Conservation (phyloP, 2,113 vertebrate genomes). For the Leiothrix lutea region DNA sequence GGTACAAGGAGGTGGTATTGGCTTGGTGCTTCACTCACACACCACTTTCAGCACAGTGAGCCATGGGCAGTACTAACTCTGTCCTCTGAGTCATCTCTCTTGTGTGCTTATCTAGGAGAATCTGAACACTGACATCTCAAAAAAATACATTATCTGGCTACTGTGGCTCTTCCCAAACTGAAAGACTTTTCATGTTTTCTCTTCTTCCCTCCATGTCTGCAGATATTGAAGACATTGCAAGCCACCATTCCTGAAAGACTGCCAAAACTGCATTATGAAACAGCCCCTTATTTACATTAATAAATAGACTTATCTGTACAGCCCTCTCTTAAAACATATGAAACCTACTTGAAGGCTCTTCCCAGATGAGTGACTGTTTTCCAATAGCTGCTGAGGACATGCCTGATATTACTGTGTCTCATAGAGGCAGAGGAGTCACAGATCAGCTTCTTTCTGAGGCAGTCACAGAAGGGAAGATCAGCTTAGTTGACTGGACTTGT, state of each 20-base stretch:
- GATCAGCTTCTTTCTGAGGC: not conserved
- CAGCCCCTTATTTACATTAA: not conserved
- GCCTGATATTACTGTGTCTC: not conserved
- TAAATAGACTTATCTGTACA: not conserved
- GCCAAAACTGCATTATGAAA: not conserved
- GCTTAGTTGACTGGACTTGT: not conserved
- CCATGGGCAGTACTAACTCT: not conserved
- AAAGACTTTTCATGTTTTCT: not conserved
- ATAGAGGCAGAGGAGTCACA: not conserved
- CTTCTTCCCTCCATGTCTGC: not conserved
- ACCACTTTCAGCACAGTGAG: not conserved
- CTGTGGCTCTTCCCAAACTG: not conserved
- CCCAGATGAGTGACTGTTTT: not conserved
- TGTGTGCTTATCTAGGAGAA: not conserved
- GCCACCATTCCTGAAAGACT: not conserved
- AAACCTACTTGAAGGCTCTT: not conserved
- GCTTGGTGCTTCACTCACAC: not conserved
- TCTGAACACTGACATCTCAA: not conserved
- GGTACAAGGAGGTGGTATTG: not conserved
- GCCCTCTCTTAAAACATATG: not conserved
- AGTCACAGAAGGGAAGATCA: not conserved
- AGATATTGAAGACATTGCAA: not conserved
- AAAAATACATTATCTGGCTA: not conserved
- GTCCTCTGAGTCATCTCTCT: not conserved
- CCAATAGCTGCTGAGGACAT: not conserved